Percentiles rank a stretch among this genome's conserved stretches.
phyloP scores from a whole-genome alignment of 2,113 vertebrate genomes.

The Aspidoscelis tigris region DNA sequence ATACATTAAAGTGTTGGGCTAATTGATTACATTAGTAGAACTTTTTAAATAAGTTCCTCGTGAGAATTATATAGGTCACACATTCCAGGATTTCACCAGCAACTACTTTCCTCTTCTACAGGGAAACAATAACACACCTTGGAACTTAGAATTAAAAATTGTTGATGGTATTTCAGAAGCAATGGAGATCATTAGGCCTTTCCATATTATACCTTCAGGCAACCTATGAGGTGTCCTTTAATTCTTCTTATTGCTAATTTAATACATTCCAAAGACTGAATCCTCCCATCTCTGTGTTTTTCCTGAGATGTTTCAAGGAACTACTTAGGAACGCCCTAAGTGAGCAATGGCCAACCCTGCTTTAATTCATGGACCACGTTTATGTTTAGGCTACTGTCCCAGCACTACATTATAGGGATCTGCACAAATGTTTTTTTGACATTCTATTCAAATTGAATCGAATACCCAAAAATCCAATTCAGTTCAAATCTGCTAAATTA shows the following conservation, averaged over 20 bases:
- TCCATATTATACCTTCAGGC: conserved; percentile 38
- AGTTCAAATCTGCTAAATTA: too few species aligned
- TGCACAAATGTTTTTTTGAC: too few species aligned
- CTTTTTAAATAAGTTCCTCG: not conserved
- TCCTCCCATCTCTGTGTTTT: not conserved
- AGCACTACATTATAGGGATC: too few species aligned
- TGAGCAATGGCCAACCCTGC: too few species aligned
- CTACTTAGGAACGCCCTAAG: not conserved
- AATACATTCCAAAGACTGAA: conserved; percentile 35
- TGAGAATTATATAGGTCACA: not conserved
- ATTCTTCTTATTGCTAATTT: conserved; percentile 44
- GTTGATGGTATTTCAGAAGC: not conserved
- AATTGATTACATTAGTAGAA: not conserved
- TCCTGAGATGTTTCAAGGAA: not conserved
- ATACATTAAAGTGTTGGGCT: not conserved
- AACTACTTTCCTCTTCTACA: conserved; percentile 4
- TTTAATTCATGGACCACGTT: not conserved
- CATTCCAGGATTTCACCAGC: not conserved
- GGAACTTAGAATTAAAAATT: not conserved
- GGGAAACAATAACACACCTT: not conserved
- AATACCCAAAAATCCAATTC: too few species aligned
- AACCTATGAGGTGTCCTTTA: conserved; percentile 19
- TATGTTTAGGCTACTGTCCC: not conserved
- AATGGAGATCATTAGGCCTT: not conserved
- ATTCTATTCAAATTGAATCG: too few species aligned